Evolutionary conservation across 1,140 invertebrate species (phyloP).

Genomic region (Drosophila virilis): DNA sequence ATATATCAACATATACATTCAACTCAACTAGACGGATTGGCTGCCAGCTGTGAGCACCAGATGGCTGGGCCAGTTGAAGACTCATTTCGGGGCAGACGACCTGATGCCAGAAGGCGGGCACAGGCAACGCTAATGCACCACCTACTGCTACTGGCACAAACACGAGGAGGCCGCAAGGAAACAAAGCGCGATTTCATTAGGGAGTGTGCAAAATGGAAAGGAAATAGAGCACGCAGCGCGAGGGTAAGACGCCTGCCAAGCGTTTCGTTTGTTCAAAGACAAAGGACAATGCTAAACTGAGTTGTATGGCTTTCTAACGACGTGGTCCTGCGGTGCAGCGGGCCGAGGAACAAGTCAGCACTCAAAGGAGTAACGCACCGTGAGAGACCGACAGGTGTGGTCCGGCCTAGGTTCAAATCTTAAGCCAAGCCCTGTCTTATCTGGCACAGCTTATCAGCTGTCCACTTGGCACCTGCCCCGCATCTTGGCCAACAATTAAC

Average conservation of each 20-base stretch:
- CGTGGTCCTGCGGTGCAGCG: not conserved
- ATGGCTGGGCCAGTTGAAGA: slow-evolving; percentile 17
- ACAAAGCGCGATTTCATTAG: slow-evolving; percentile 34
- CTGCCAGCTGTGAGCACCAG: slow-evolving; percentile 25
- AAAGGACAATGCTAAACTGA: slow-evolving; percentile 37
- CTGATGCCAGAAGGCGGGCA: slow-evolving; percentile 36
- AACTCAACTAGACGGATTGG: not conserved
- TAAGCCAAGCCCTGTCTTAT: slow-evolving; percentile 29
- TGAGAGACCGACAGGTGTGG: slow-evolving; percentile 45
- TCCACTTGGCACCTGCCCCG: slow-evolving; percentile 64
- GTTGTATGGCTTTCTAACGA: slow-evolving; percentile 39
- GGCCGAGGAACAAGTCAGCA: not conserved
- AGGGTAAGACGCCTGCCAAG: slow-evolving; percentile 19
- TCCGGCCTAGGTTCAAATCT: slow-evolving; percentile 12
- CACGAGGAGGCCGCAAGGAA: slow-evolving; percentile 6
- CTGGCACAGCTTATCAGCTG: slow-evolving; percentile 49
- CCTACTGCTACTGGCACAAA: slow-evolving; percentile 39
- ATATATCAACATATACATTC: no score
- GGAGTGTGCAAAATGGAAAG: slow-evolving; percentile 41
- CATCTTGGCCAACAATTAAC: slow-evolving; percentile 30
- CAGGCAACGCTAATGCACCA: slow-evolving; percentile 36
- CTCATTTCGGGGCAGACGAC: not conserved
- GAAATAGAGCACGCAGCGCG: slow-evolving; percentile 49
- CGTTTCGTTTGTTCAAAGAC: slow-evolving; percentile 27
- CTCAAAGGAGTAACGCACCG: slow-evolving; percentile 13